These are phyloP conservation scores for Strigamia transsilvanica DNA, from an alignment of 2,888 invertebrate genomes.

Conservation along the genomic window DNA sequence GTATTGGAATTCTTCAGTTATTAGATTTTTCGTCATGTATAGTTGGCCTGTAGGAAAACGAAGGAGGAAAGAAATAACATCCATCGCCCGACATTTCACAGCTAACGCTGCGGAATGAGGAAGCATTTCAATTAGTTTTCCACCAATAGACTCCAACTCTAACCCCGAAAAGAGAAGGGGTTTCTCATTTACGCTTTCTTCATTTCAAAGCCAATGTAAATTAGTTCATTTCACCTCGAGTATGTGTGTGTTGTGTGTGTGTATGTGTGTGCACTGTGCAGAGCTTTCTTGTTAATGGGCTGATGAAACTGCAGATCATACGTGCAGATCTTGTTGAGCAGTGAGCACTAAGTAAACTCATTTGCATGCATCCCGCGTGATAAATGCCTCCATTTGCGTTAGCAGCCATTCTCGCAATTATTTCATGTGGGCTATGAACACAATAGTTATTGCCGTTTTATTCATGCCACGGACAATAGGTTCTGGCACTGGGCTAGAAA, in stretches of 20 bases:
- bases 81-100: slow-evolving; percentile 21
- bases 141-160: slow-evolving; percentile 40
- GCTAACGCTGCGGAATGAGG: slow-evolving; percentile 31
- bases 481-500: slow-evolving; percentile 37
- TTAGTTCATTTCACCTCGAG: slow-evolving; percentile 51
- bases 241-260: slow-evolving; percentile 2
- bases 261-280: neutral
- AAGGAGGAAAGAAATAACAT: slow-evolving; percentile 1
- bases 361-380: slow-evolving; percentile 54
- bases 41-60: neutral
- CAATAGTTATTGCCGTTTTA: slow-evolving; percentile 53
- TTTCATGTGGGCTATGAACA: slow-evolving; percentile 50
- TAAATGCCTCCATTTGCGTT: slow-evolving; percentile 53
- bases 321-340: slow-evolving; percentile 50
- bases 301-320: slow-evolving; percentile 54
- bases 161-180: slow-evolving; percentile 30
- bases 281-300: slow-evolving; percentile 53
- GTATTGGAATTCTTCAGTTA: slow-evolving; percentile 4
- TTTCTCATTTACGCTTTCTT: slow-evolving; percentile 38
- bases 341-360: slow-evolving; percentile 53
- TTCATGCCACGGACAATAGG: slow-evolving; percentile 52
- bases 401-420: slow-evolving; percentile 53
- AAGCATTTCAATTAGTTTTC: slow-evolving; percentile 46
- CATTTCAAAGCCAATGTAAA: slow-evolving; percentile 48
- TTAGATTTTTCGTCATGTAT: neutral